Conservation (phyloP, 2,888 invertebrate genomes). For the Platerodrilus igneus region DNA sequence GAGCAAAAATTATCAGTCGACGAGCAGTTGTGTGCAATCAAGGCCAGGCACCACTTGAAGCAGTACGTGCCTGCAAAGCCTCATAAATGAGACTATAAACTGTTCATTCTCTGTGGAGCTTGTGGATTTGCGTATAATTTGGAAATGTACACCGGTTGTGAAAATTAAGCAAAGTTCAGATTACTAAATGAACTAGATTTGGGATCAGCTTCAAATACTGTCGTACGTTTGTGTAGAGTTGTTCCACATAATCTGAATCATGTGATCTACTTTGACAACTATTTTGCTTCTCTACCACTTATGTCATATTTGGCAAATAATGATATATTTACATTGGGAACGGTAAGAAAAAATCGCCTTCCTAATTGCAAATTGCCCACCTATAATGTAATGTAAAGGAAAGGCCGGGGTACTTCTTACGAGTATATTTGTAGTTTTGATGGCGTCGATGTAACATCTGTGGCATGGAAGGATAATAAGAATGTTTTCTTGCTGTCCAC, state of each 20-base stretch:
- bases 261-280: slow-evolving; percentile 39
- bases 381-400: slow-evolving; percentile 31
- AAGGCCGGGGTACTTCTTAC: slow-evolving; percentile 29
- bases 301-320: slow-evolving; percentile 30
- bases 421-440: slow-evolving; percentile 30
- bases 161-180: slow-evolving; percentile 26
- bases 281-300: slow-evolving; percentile 34
- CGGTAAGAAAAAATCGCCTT: slow-evolving; percentile 35
- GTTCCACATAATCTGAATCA: slow-evolving; percentile 35
- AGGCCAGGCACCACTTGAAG: slow-evolving; percentile 28
- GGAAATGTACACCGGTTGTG: slow-evolving; percentile 35
- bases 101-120: slow-evolving; percentile 33
- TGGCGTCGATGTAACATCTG: slow-evolving; percentile 24
- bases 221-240: slow-evolving; percentile 35
- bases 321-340: slow-evolving; percentile 36
- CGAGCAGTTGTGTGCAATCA: slow-evolving; percentile 33
- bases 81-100: slow-evolving; percentile 40
- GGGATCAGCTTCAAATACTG: slow-evolving; percentile 36
- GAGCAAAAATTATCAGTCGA: slow-evolving; percentile 29
- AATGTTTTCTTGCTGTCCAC: slow-evolving; percentile 30
- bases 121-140: slow-evolving; percentile 36
- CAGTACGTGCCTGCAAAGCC: slow-evolving; percentile 40
- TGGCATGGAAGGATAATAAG: slow-evolving; percentile 31
- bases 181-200: slow-evolving; percentile 34
- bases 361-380: slow-evolving; percentile 36